Conservation (phyloP, 1,140 invertebrate species). For the Tetragonula clypearis region DNA sequence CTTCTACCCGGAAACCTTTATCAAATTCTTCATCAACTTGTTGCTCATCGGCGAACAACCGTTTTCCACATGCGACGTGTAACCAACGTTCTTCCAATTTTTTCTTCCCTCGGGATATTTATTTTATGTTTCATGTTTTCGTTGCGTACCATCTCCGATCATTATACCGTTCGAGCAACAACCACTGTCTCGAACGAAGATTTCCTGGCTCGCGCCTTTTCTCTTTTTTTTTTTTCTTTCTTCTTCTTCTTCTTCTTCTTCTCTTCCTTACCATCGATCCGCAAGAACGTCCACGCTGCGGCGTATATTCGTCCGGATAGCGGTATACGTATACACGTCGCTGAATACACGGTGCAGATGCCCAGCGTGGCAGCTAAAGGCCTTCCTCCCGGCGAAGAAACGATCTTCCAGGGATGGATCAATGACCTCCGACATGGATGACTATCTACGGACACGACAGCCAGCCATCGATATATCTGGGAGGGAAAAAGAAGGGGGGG, state of each 20-base stretch:
- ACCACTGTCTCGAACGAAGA: slow-evolving; percentile 49
- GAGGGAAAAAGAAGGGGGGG: neutral
- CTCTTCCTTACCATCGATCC: slow-evolving; percentile 30
- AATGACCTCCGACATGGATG: slow-evolving; percentile 72
- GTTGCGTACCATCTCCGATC: neutral
- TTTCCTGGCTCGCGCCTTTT: slow-evolving; percentile 57
- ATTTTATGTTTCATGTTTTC: no score
- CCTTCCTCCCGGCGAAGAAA: slow-evolving; percentile 60
- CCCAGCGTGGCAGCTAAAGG: slow-evolving; percentile 61
- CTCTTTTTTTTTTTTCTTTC: neutral
- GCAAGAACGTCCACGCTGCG: slow-evolving; percentile 54
- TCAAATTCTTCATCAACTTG: neutral
- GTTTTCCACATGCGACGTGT: neutral
- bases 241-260: neutral
- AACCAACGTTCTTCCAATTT: neutral
- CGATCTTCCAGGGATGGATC: slow-evolving; percentile 73
- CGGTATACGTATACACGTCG: slow-evolving; percentile 61
- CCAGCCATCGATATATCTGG: slow-evolving; percentile 46
- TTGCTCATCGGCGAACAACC: no score
- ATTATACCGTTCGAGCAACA: slow-evolving; percentile 21
- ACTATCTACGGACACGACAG: slow-evolving; percentile 61
- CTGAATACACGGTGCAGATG: slow-evolving; percentile 66
- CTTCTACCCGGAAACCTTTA: neutral
- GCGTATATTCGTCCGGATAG: slow-evolving; percentile 60
- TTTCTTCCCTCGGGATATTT: neutral